Percentiles rank a stretch among this genome's conserved stretches.
phyloP scores from a whole-genome alignment of 2,888 invertebrate genomes.

The Timandra comae region DNA sequence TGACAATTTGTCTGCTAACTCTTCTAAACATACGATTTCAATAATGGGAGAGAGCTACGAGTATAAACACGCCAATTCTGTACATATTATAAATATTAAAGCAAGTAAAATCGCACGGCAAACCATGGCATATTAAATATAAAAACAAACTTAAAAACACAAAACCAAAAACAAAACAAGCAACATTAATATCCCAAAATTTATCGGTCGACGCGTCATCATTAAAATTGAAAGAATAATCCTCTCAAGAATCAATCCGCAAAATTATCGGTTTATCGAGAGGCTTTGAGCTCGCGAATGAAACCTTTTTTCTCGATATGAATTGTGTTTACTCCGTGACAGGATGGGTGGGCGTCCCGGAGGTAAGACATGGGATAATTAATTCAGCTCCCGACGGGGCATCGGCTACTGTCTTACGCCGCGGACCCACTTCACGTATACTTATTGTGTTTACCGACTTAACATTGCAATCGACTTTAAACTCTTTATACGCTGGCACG shows the following conservation, averaged over 20 bases:
- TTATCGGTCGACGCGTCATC: background rate
- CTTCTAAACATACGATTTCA: too few species aligned
- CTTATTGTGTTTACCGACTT: too few species aligned
- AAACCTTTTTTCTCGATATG: slow-evolving; percentile 8
- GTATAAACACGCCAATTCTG: too few species aligned
- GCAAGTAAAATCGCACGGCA: too few species aligned
- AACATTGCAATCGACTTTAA: too few species aligned
- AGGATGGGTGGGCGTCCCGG: slow-evolving; percentile 29
- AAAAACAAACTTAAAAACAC: background rate
- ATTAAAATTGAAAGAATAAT: background rate
- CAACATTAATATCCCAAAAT: background rate
- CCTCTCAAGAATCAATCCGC: slow-evolving; percentile 1
- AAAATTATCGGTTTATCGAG: background rate
- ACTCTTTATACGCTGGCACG: background rate
- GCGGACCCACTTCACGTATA: background rate
- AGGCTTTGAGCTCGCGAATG: background rate
- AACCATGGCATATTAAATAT: too few species aligned
- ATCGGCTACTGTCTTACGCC: slow-evolving; percentile 28
- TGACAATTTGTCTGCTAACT: too few species aligned
- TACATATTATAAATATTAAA: too few species aligned
- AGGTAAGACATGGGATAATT: slow-evolving; percentile 24
- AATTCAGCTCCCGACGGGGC: slow-evolving; percentile 27
- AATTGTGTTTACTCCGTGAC: slow-evolving; percentile 13
- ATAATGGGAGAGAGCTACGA: too few species aligned
- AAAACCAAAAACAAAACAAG: background rate